phyloP scores from a whole-genome alignment of 2,888 invertebrate genomes.

The Himalopsyche tibetana region DNA sequence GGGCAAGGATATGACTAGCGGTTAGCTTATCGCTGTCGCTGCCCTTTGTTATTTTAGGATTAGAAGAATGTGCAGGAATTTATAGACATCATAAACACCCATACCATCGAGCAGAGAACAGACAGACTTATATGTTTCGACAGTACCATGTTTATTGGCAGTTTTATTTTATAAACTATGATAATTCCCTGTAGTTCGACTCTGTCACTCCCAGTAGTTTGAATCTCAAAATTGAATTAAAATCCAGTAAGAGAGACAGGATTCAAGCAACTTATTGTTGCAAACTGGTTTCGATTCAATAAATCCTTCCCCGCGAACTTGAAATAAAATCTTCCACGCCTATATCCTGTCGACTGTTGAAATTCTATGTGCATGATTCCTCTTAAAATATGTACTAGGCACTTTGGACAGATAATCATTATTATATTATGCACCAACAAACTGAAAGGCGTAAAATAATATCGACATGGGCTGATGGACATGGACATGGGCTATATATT shows the following conservation, averaged over 20 bases:
- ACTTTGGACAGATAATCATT: not conserved
- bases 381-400: not conserved
- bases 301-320: slow-evolving; percentile 6
- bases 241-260: slow-evolving; percentile 20
- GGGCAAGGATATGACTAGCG: too few relatives aligned
- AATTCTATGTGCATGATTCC: not conserved
- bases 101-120: too few relatives aligned
- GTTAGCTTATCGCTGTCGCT: too few relatives aligned
- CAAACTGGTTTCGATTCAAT: slow-evolving; percentile 40
- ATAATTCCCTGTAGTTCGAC: not conserved
- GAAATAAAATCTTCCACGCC: slow-evolving; percentile 38
- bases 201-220: not conserved
- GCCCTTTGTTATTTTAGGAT: too few relatives aligned
- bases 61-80: too few relatives aligned
- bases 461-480: too few relatives aligned
- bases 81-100: too few relatives aligned
- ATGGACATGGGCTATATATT: too few relatives aligned
- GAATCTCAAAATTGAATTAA: slow-evolving; percentile 22
- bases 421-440: not conserved
- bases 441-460: too few relatives aligned
- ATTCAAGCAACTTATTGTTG: slow-evolving; percentile 23
- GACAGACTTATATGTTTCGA: too few relatives aligned
- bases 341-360: slow-evolving; percentile 37
- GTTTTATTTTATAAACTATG: too few relatives aligned
- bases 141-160: too few relatives aligned